phyloP scores from a whole-genome alignment of 2,113 vertebrate genomes.

The Gavia stellata region DNA sequence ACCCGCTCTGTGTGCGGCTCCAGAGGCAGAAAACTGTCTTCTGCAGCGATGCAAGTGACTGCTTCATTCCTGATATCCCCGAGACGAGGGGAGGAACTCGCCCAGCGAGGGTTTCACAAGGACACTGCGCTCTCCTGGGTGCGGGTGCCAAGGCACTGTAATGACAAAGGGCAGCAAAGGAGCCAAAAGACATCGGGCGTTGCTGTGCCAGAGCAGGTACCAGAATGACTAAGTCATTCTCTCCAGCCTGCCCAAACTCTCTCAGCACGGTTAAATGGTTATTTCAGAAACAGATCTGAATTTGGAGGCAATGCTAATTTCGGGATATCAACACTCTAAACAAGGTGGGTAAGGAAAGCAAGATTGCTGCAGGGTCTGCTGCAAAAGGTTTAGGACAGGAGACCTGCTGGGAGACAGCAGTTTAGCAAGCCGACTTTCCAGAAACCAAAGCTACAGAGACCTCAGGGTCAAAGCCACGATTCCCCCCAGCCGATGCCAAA shows the following conservation, averaged over 20 bases:
- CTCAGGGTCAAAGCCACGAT: neutral
- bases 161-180: neutral
- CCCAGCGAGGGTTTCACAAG: neutral
- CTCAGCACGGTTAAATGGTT: neutral
- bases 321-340: neutral
- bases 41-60: neutral
- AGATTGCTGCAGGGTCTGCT: neutral
- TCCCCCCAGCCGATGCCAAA: neutral
- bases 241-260: neutral
- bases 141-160: neutral
- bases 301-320: neutral
- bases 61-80: neutral
- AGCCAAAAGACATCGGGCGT: neutral
- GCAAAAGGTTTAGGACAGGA: neutral
- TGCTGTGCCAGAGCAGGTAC: neutral
- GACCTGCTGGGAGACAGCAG: neutral
- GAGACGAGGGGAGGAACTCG: neutral
- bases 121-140: neutral
- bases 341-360: neutral
- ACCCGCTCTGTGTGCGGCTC: fast-evolving
- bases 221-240: neutral
- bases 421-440: neutral
- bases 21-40: neutral
- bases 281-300: neutral
- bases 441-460: neutral